A percentile compares a stretch with the other conserved stretches of the same genome.
phyloP scores from a whole-genome alignment of 2,113 vertebrate genomes.

The Eclectus roratus region DNA sequence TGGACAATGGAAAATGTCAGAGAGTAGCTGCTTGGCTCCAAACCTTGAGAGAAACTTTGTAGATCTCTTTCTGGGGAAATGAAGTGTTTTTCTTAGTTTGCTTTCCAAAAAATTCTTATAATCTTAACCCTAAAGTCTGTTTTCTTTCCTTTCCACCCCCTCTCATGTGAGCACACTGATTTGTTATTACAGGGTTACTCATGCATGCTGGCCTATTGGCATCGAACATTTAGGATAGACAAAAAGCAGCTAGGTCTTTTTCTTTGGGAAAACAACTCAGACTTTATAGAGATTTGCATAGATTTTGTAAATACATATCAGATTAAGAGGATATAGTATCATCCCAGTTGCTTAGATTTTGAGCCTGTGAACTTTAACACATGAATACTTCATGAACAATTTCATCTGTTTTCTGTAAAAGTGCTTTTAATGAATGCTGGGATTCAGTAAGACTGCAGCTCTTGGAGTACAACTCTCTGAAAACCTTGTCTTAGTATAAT shows the following conservation, averaged over 20 bases:
- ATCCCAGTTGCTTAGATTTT: neutral
- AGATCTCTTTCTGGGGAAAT: neutral
- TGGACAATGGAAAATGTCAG: neutral
- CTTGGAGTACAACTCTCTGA: neutral
- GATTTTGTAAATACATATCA: constrained; percentile 5
- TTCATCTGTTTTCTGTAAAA: neutral
- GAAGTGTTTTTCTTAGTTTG: neutral
- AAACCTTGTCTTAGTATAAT: neutral
- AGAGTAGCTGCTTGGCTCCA: neutral
- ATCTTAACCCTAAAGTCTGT: neutral
- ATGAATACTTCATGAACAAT: neutral
- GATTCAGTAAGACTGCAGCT: neutral
- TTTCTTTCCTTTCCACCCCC: neutral
- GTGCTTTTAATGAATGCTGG: neutral
- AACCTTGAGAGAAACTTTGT: neutral
- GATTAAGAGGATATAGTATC: neutral
- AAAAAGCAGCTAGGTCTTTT: neutral
- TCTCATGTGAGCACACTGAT: neutral
- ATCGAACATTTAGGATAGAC: neutral
- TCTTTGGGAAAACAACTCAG: neutral
- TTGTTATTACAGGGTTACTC: neutral
- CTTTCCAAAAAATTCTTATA: neutral
- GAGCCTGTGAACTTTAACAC: constrained; percentile 1
- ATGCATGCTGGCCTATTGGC: neutral
- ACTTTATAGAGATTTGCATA: neutral